A percentile compares a stretch with the other conserved stretches of the same genome.
phyloP scores from a whole-genome alignment of 1,140 invertebrate species.

The Brachionus calyciflorus region DNA sequence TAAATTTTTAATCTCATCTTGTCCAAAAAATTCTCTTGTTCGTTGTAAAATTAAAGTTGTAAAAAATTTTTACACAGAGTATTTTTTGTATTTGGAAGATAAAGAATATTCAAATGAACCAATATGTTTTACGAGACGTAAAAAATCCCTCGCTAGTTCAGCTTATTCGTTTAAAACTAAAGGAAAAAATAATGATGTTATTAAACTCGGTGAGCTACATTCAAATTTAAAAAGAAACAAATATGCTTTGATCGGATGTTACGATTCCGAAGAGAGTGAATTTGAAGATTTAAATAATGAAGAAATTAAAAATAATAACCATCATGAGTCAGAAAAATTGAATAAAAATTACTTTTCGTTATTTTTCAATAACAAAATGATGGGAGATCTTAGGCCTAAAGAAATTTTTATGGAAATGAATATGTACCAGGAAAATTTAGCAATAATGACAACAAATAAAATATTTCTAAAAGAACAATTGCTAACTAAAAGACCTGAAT shows the following conservation, averaged over 20 bases:
- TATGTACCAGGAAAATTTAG: conserved; percentile 12
- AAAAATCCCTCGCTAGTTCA: conserved; percentile 5
- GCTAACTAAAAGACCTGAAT: background rate
- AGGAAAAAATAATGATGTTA: background rate
- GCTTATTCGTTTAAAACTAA: conserved; percentile 24
- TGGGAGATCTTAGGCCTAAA: conserved; percentile 16
- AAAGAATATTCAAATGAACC: background rate
- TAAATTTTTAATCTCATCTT: background rate
- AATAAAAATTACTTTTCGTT: conserved; percentile 38
- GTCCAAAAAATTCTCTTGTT: background rate
- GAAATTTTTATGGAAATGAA: conserved; percentile 1
- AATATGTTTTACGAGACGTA: background rate
- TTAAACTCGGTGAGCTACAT: background rate
- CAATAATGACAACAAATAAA: background rate
- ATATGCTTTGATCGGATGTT: background rate
- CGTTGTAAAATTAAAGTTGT: background rate
- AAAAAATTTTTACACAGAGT: background rate
- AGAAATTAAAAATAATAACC: background rate
- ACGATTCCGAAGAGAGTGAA: background rate
- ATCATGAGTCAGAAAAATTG: background rate
- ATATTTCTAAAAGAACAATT: background rate
- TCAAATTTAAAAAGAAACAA: conserved; percentile 8
- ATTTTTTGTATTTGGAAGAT: conserved; percentile 26
- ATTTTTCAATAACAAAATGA: conserved; percentile 2
- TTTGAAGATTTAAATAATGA: background rate